Evolutionary conservation across 2,113 vertebrate species (phyloP).

Genomic region (Athene cunicularia): DNA sequence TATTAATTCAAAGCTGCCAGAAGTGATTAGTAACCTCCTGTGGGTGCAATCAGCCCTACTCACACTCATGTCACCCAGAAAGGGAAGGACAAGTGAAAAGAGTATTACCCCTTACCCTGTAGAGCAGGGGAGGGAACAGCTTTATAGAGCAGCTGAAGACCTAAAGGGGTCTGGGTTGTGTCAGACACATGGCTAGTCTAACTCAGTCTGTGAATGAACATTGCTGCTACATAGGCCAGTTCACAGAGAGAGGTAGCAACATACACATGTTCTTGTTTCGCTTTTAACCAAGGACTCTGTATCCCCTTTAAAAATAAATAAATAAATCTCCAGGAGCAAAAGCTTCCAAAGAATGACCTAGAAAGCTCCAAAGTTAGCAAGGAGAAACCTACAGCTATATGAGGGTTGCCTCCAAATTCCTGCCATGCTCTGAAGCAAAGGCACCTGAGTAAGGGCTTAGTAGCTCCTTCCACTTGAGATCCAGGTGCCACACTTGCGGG

Average conservation of each 20-base stretch:
- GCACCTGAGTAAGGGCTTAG: not conserved
- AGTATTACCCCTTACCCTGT: not conserved
- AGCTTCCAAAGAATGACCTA: not conserved
- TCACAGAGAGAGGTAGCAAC: not conserved
- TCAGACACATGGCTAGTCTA: not conserved
- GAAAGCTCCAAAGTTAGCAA: not conserved
- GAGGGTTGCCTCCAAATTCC: not conserved
- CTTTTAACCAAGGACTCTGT: not conserved
- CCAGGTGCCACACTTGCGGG: not conserved
- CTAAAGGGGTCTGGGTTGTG: not conserved
- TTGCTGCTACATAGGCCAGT: not conserved
- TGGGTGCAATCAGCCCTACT: not conserved
- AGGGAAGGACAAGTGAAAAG: not conserved
- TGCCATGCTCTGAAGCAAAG: not conserved
- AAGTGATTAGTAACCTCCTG: slow-evolving; percentile 13
- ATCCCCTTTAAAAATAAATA: not conserved
- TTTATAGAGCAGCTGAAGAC: not conserved
- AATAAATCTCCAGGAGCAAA: not conserved
- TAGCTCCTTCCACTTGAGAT: not conserved
- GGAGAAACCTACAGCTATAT: not conserved
- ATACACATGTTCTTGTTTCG: not conserved
- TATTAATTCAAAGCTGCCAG: slow-evolving; percentile 2
- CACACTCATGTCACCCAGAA: not conserved
- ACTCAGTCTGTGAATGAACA: not conserved
- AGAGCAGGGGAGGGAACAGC: not conserved